These are phyloP conservation scores for Oophaga pumilio DNA, from an alignment of 2,113 vertebrate genomes.

Conservation along the genomic window DNA sequence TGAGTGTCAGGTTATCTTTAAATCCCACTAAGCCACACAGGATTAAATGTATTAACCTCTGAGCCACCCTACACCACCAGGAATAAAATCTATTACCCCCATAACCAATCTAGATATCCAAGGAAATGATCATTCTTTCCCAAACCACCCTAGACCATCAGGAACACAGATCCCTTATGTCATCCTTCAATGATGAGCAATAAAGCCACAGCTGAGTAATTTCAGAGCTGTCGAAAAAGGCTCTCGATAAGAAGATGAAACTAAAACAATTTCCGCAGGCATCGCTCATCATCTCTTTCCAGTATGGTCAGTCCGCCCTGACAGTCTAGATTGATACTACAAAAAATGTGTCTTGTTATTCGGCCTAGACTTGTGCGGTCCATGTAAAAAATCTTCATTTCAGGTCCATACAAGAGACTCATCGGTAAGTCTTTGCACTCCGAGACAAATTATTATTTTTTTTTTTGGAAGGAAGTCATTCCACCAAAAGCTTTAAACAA, in stretches of 20 bases:
- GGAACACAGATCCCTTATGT: neutral
- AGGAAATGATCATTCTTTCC: neutral
- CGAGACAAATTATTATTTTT: neutral
- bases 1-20: too few relatives aligned
- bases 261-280: neutral
- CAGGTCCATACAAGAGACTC: neutral
- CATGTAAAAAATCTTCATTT: neutral
- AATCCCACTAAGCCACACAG: neutral
- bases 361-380: neutral
- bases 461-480: neutral
- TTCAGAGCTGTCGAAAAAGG: neutral
- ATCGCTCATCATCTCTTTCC: neutral
- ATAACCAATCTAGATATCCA: neutral
- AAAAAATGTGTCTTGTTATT: too few relatives aligned
- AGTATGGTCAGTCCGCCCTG: neutral
- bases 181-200: neutral
- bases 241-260: neutral
- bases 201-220: neutral
- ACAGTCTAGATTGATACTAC: too few relatives aligned
- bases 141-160: neutral
- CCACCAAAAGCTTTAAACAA: neutral
- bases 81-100: neutral
- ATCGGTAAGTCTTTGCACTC: neutral
- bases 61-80: neutral
- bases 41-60: neutral